Evolutionary conservation across 1,140 invertebrate genomes (phyloP).

Genomic region (Cydia strobilella): DNA sequence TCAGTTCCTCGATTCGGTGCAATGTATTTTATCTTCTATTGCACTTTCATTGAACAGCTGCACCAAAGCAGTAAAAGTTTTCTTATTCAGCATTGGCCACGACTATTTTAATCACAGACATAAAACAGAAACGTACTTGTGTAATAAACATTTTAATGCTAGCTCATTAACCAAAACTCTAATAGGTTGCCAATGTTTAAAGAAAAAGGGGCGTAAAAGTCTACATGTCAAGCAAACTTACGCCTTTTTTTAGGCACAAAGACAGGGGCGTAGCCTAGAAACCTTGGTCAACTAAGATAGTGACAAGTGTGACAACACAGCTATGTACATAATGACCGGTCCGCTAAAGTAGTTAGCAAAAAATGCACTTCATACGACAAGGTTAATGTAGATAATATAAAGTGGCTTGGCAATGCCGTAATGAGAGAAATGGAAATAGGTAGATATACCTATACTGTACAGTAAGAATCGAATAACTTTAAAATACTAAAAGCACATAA

Average conservation of each 20-base stretch:
- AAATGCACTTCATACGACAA: slow-evolving; percentile 15
- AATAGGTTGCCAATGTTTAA: slow-evolving; percentile 12
- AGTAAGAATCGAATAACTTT: no score
- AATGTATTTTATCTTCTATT: background rate
- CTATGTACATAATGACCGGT: slow-evolving; percentile 26
- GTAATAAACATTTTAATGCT: slow-evolving; percentile 35
- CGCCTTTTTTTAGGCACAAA: background rate
- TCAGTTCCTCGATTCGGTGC: no score
- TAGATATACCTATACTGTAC: no score
- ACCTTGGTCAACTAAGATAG: slow-evolving; percentile 55
- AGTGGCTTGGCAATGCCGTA: background rate
- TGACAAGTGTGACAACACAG: slow-evolving; percentile 47
- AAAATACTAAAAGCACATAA: no score
- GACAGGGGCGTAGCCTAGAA: slow-evolving; percentile 51
- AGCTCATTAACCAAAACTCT: slow-evolving; percentile 57
- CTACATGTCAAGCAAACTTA: background rate
- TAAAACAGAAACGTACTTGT: background rate
- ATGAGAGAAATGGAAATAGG: slow-evolving; percentile 17
- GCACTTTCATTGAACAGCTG: background rate
- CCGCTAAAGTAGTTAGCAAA: slow-evolving; percentile 7
- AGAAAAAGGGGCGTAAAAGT: background rate
- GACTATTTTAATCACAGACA: background rate
- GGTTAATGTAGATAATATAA: slow-evolving; percentile 9
- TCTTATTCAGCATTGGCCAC: background rate
- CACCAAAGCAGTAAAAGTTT: background rate